phyloP scores from a whole-genome alignment of 2,797 vertebrate genomes.

The Acanthis flammea region DNA sequence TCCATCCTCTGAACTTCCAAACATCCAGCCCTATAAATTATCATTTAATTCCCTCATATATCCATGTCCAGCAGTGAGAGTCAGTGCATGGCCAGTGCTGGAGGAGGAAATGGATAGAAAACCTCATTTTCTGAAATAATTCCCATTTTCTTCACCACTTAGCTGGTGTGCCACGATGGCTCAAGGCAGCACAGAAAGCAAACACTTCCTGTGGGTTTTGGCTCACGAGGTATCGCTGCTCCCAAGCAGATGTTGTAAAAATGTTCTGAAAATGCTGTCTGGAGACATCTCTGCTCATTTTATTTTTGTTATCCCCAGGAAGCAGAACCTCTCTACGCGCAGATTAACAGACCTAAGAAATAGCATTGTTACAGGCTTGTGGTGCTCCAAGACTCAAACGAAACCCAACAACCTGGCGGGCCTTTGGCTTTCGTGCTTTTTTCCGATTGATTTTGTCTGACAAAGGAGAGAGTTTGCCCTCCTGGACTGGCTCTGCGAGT shows the following conservation, averaged over 20 bases:
- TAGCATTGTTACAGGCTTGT: conserved; percentile 72
- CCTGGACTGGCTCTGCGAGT: conserved; percentile 64
- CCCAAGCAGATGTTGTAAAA: conserved; percentile 16
- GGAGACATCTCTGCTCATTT: conserved; percentile 36
- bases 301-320: conserved; percentile 78
- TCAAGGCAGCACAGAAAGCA: neutral
- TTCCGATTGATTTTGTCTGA: conserved; percentile 67
- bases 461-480: conserved; percentile 63
- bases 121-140: neutral
- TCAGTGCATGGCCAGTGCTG: neutral
- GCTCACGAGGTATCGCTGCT: conserved; percentile 1
- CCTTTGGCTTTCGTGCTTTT: conserved; percentile 70
- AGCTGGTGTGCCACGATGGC: rapidly evolving
- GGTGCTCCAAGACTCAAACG: conserved; percentile 72
- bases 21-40: neutral
- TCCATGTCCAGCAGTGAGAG: neutral
- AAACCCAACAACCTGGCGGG: conserved; percentile 66
- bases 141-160: neutral
- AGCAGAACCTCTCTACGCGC: conserved; percentile 93
- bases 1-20: neutral
- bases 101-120: neutral
- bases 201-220: neutral
- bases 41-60: neutral
- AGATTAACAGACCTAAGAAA: conserved; percentile 97
- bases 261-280: neutral